Conservation (phyloP, 2,113 vertebrate genomes). For the Recurvirostra avosetta region DNA sequence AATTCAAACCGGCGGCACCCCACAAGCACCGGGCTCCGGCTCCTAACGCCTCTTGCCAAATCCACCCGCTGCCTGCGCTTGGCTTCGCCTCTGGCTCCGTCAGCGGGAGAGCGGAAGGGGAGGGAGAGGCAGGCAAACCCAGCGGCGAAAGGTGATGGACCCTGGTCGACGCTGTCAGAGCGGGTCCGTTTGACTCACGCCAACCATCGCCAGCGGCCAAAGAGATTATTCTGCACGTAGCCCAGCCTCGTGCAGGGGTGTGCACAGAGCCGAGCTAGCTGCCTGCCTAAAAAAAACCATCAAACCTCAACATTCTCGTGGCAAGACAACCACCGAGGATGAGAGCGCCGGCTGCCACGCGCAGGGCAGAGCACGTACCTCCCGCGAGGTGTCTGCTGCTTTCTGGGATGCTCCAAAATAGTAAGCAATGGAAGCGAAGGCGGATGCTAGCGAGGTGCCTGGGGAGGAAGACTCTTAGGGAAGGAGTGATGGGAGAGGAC, state of each 20-base stretch:
- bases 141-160: fast-evolving
- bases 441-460: background rate
- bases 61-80: background rate
- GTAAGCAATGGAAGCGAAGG: background rate
- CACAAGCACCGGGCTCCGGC: fast-evolving
- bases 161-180: background rate
- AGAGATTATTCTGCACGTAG: fast-evolving
- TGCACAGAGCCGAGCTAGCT: fast-evolving
- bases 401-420: fast-evolving
- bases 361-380: background rate
- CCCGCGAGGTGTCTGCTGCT: fast-evolving
- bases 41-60: background rate
- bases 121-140: background rate
- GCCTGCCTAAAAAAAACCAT: background rate
- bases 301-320: fast-evolving
- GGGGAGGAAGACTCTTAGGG: background rate
- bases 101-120: background rate
- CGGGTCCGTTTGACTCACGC: fast-evolving
- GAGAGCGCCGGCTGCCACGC: fast-evolving
- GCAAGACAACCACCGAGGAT: fast-evolving
- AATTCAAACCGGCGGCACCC: background rate
- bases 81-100: background rate
- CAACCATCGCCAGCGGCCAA: fast-evolving
- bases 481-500: background rate
- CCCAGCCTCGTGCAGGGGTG: background rate